Base-by-base conservation (phyloP, 2,113 vertebrate genomes). In the Ellobius talpinus region DNA sequence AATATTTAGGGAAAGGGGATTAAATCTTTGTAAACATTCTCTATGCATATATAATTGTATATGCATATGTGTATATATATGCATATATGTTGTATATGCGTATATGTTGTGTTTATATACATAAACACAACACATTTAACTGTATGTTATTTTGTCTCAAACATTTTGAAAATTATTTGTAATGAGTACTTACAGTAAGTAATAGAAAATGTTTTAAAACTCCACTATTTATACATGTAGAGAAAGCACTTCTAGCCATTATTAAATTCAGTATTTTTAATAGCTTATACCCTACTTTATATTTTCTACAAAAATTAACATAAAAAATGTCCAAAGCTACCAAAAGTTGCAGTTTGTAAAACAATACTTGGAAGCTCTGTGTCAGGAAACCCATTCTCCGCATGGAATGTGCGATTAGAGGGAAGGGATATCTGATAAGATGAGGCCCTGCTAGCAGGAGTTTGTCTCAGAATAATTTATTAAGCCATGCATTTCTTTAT, bases 151-250 rank as follows among this genome's bases (percentile, higher is more conserved):
- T 91, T 31, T 72, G 13, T 29, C 39, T 73, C 36, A 76, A 7
- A 78, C 19, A 86, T 89, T 89, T 95, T 76, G 31, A 78, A 73
- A 73, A 68, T 31, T 11, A 16, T 63, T 61, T 85, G 16, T 86
- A 19, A 42, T 17, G 0, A 2, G 13, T 6, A 24, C 17, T 86
- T 13, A 31, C 61, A 76, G 8, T 77, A 66, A 33, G 1, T 52
- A 63, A 39, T 90, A 36, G 47, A 47, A 55, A 84, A 61, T 63
- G 4, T 84, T 63, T 94, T 26, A 31, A 31, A 24, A 42, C n/a
- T 74, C 55, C 24, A 26, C 17, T 72, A 55, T 14, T 88, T 17
- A 45, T 33, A 87, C 36, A 39, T 73, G n/a, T 74, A 74, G 45
- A 65, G 19, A 81, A 89, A 81, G 14, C 3, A 33, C 0, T 58